phyloP scores from a whole-genome alignment of 2,888 invertebrate species.

The Phaonia tiefii region DNA sequence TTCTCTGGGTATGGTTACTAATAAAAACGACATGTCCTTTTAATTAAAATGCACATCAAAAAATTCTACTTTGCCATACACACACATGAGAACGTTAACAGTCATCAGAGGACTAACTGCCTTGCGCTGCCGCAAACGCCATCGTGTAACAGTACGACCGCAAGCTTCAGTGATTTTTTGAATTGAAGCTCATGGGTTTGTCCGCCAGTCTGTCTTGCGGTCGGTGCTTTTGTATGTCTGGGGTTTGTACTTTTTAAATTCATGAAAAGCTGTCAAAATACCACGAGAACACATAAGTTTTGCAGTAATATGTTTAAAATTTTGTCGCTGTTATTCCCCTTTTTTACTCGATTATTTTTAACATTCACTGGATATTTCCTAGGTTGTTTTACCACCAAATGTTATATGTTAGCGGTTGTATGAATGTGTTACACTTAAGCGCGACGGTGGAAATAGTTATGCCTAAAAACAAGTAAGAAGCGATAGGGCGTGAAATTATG shows the following conservation, averaged over 20 bases:
- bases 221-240: slow-evolving; percentile 24
- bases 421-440: no score
- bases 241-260: slow-evolving; percentile 9
- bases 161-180: not conserved
- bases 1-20: slow-evolving; percentile 20
- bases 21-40: slow-evolving; percentile 62
- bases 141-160: not conserved
- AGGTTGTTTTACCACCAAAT: no score
- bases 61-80: slow-evolving; percentile 26
- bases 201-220: not conserved
- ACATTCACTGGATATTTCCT: slow-evolving; percentile 8
- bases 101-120: slow-evolving; percentile 36
- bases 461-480: no score
- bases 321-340: slow-evolving; percentile 15
- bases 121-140: not conserved
- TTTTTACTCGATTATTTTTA: slow-evolving; percentile 2
- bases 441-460: no score
- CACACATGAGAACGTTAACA: no score
- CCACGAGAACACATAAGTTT: not conserved
- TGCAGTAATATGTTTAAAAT: not conserved
- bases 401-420: no score
- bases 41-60: slow-evolving; percentile 65
- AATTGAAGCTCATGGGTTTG: not conserved
- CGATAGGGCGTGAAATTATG: no score
- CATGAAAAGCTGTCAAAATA: not conserved